phyloP scores from a whole-genome alignment of 2,113 vertebrate genomes.

The Perca flavescens region DNA sequence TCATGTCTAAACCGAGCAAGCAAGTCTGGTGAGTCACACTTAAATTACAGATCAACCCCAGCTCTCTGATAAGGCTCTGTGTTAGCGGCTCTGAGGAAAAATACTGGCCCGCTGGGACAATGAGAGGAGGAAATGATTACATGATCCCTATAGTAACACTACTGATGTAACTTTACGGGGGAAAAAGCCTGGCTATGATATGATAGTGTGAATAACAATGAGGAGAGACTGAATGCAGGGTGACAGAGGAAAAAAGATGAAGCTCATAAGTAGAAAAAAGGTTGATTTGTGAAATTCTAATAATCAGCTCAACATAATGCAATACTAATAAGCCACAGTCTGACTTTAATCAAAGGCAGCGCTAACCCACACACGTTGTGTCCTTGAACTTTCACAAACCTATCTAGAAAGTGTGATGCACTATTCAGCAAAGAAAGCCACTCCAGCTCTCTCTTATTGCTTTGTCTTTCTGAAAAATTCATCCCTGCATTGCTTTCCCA shows the following conservation, averaged over 20 bases:
- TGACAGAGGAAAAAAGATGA: not conserved
- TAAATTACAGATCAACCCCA: slow-evolving; percentile 42
- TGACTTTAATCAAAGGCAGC: slow-evolving; percentile 19
- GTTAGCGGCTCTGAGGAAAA: slow-evolving; percentile 18
- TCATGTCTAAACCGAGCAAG: slow-evolving; percentile 54
- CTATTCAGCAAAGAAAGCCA: not conserved
- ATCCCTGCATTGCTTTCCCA: slow-evolving; percentile 6
- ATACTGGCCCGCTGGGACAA: slow-evolving; percentile 32
- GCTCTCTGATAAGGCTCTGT: slow-evolving; percentile 26
- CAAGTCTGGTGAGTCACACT: slow-evolving; percentile 50
- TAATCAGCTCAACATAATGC: not conserved
- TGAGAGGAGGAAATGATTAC: slow-evolving; percentile 27
- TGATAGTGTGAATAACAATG: slow-evolving; percentile 10
- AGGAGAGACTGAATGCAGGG: not conserved
- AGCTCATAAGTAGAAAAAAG: not conserved
- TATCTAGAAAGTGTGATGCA: not conserved
- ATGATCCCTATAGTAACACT: slow-evolving; percentile 23
- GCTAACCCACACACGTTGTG: not conserved
- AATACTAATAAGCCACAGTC: not conserved
- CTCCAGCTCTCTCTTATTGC: not conserved
- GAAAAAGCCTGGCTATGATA: not conserved
- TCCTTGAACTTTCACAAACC: slow-evolving; percentile 2
- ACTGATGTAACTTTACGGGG: not conserved
- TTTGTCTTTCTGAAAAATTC: slow-evolving; percentile 5
- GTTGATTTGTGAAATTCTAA: not conserved